Conservation (phyloP, 1,140 invertebrate species). For the Brachionus asplanchnoidis region DNA sequence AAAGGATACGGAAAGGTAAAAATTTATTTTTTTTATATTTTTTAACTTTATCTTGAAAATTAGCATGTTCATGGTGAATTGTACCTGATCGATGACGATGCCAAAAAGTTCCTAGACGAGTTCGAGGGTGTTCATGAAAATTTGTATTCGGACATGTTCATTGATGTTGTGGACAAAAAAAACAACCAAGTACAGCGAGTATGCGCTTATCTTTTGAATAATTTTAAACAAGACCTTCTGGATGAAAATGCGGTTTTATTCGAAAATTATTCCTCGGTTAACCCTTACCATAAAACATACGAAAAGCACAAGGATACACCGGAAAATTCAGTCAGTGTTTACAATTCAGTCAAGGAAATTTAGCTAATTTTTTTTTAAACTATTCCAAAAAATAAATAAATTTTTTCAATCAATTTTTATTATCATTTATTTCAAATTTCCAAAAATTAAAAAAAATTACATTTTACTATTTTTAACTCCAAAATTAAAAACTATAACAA, state of each 20-base stretch:
- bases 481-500: neutral
- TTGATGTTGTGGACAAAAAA: slow-evolving; percentile 39
- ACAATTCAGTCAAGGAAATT: neutral
- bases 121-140: slow-evolving; percentile 30
- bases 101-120: slow-evolving; percentile 22
- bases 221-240: neutral
- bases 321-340: neutral
- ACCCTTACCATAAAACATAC: neutral
- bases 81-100: slow-evolving; percentile 23
- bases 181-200: neutral
- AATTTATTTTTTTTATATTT: neutral
- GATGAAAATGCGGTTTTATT: neutral
- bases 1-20: slow-evolving; percentile 38
- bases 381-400: neutral
- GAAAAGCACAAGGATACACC: neutral
- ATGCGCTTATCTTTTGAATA: neutral
- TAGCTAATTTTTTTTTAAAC: neutral
- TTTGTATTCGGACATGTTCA: neutral
- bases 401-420: neutral
- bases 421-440: neutral
- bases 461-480: neutral
- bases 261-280: neutral
- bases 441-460: neutral
- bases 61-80: slow-evolving; percentile 11
- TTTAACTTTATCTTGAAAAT: neutral